Conservation (phyloP, 2,113 vertebrate genomes). For the Emberiza fucata region DNA sequence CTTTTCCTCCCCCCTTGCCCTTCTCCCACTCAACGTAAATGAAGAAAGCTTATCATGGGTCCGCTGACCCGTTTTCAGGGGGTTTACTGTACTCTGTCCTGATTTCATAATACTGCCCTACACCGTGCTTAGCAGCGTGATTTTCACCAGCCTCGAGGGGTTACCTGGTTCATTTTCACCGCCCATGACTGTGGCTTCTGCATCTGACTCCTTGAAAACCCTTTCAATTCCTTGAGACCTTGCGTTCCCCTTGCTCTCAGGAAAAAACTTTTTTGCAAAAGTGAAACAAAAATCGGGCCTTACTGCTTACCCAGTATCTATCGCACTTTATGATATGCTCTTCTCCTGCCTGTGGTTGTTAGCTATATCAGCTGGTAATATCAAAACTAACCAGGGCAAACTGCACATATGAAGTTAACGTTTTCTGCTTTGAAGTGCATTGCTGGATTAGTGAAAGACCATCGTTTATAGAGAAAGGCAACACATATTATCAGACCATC, state of each 20-base stretch:
- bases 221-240: neutral
- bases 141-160: neutral
- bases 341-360: neutral
- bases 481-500: neutral
- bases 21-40: neutral
- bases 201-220: neutral
- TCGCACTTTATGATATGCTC: neutral
- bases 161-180: neutral
- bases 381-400: neutral
- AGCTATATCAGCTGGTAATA: neutral
- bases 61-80: neutral
- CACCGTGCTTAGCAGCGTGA: neutral
- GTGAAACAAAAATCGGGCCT: neutral
- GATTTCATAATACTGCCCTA: neutral
- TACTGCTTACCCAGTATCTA: neutral
- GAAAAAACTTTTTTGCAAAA: neutral
- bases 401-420: fast-evolving
- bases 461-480: neutral
- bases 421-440: neutral
- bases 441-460: neutral
- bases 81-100: constrained; percentile 29
- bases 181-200: neutral
- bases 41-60: neutral
- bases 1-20: neutral
- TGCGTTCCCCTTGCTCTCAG: neutral